A percentile compares a stretch with the other conserved stretches of the same genome.
phyloP scores from a whole-genome alignment of 2,888 invertebrate genomes.

The Apocheima hispidaria region DNA sequence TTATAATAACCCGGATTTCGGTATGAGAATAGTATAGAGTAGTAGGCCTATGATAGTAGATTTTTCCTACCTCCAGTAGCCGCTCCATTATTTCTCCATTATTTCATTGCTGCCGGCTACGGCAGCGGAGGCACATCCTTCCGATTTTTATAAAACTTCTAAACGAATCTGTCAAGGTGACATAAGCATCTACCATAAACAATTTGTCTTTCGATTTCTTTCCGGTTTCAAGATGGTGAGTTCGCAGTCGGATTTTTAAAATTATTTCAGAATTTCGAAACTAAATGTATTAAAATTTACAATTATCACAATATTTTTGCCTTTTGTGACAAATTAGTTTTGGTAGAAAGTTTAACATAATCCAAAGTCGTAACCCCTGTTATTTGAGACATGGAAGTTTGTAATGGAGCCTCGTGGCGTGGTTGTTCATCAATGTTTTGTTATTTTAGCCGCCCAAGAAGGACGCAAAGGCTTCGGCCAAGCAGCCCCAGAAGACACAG shows the following conservation, averaged over 20 bases:
- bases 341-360: neutral
- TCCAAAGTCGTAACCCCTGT: neutral
- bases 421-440: slow-evolving; percentile 60
- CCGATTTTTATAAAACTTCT: neutral
- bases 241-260: slow-evolving; percentile 47
- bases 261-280: neutral
- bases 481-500: slow-evolving; percentile 97
- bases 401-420: slow-evolving; percentile 72
- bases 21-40: no score
- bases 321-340: neutral
- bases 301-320: neutral
- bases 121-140: no score
- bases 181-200: slow-evolving; percentile 49
- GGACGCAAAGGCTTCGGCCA: slow-evolving; percentile 95
- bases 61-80: no score
- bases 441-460: slow-evolving; percentile 95
- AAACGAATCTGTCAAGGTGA: slow-evolving; percentile 38
- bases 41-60: no score
- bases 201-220: slow-evolving; percentile 61
- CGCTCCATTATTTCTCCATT: no score
- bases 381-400: slow-evolving; percentile 9
- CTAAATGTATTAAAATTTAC: neutral
- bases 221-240: slow-evolving; percentile 84
- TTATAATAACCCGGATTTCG: no score
- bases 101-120: no score